Base-by-base conservation (phyloP, 2,888 invertebrate genomes). In the Taphrorychus bicolor region DNA sequence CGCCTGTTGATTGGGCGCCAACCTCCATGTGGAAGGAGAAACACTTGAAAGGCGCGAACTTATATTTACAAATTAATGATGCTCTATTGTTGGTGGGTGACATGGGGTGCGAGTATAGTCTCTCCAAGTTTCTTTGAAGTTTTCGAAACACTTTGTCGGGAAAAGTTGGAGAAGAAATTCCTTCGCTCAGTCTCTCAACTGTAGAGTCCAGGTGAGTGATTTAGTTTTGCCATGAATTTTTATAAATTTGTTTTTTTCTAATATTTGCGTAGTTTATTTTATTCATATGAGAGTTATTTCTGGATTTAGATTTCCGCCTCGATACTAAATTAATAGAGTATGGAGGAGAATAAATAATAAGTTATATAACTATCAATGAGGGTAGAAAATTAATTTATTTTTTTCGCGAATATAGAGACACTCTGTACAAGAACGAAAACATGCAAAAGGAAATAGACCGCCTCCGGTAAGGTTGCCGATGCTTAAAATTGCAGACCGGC, bases 21-120 rank as follows among this genome's bases (percentile, higher is more conserved):
- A 53, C 60, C 54, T 56, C 63, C 64, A 64, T 60, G 65, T 68
- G 68, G 48, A 23, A 51, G 58, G 52, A 54, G 51, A 59, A 57
- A 54, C 59, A 64, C 68, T 68, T 64, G 59, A 68, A 63, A 68
- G 40, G 62, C 56, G 61, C 41, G 32, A 59, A 63, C 23, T 41
- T 59, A 59, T n/a, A n/a, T 48, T 65, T 59, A 53, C 16, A 59
- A 66, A 66, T 66, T 59, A 68, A 68, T 56, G 41, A 59, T 65
- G 53, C 52, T 60, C 57, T 57, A 65, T 69, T 60, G 64, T 69
- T 59, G 52, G n/a, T 59, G 52, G 2, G 58, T 68, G 65, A 64
- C 52, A 60, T 69, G 69, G 69, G 60, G 60, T 69, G 69, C 23
- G 42, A 63, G 45, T 54, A 51, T 32, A 45, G 63, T 53, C 54